Evolutionary conservation across 1,140 invertebrate genomes (phyloP).

Genomic region (Plectus sambesii): DNA sequence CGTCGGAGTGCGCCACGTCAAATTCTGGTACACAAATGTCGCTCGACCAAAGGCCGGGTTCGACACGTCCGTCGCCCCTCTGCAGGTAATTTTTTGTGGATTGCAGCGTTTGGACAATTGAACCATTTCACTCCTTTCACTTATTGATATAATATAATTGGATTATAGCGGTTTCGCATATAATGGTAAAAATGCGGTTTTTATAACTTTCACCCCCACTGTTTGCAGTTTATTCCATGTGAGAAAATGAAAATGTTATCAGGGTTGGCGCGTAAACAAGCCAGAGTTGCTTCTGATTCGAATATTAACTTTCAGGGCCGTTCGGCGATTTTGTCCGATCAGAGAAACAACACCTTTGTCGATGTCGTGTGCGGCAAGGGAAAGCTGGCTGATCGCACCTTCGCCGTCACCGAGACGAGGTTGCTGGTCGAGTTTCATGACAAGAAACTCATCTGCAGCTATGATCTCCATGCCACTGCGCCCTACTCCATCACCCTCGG

Average conservation of each 20-base stretch:
- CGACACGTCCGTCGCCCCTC: constrained; percentile 16
- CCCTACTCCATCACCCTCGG: constrained; percentile 26
- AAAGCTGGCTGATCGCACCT: constrained; percentile 31
- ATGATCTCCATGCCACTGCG: constrained; percentile 27
- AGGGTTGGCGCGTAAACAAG: too few relatives aligned
- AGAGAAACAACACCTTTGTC: constrained; percentile 36
- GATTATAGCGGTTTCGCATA: too few relatives aligned
- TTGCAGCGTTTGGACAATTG: too few relatives aligned
- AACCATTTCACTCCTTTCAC: too few relatives aligned
- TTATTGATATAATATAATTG: too few relatives aligned
- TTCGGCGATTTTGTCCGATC: constrained; percentile 34
- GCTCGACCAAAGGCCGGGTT: constrained; percentile 14
- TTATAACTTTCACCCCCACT: too few relatives aligned
- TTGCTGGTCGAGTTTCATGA: constrained; percentile 34
- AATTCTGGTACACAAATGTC: constrained; percentile 32
- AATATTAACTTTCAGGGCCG: constrained; percentile 22
- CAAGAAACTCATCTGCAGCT: constrained; percentile 31
- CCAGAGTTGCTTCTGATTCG: constrained; percentile 2
- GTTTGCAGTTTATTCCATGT: constrained; percentile 5
- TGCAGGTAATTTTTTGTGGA: too few relatives aligned
- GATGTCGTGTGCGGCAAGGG: constrained; percentile 34
- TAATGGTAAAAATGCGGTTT: too few relatives aligned
- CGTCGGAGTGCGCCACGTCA: constrained; percentile 31
- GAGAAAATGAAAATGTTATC: constrained; percentile 5
- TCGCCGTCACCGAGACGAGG: constrained; percentile 33